Conservation (phyloP, 2,113 vertebrate species). For the Egretta garzetta region DNA sequence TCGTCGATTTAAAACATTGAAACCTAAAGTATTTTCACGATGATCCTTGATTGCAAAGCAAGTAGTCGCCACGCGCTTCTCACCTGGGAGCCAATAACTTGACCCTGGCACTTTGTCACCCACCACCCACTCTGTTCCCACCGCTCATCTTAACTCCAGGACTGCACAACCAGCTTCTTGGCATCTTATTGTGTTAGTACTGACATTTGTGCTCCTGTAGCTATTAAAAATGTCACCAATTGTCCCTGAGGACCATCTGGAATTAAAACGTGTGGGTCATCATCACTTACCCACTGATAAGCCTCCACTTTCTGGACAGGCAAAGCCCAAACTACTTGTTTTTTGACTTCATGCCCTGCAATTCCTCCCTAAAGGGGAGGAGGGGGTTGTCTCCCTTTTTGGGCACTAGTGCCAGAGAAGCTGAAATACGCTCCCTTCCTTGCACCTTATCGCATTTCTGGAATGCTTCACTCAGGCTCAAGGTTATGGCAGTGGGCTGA, state of each 20-base stretch:
- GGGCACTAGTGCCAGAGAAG: no score
- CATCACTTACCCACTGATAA: no score
- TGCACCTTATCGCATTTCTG: no score
- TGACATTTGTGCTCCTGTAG: neutral
- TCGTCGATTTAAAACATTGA: neutral
- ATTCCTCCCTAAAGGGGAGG: no score
- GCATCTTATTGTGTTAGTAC: neutral
- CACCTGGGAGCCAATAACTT: neutral
- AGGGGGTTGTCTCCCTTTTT: no score
- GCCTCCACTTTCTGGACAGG: no score
- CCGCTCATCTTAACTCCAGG: neutral
- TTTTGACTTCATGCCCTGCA: no score
- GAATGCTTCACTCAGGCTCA: no score
- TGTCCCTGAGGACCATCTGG: neutral
- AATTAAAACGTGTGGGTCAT: neutral
- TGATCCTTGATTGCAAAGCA: neutral
- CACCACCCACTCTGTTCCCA: fast-evolving
- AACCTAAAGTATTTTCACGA: neutral
- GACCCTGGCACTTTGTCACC: neutral
- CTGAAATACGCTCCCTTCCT: no score
- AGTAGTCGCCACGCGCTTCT: neutral
- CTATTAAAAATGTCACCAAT: neutral
- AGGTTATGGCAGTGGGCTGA: no score
- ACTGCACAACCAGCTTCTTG: fast-evolving
- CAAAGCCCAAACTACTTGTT: no score